Percentiles rank a stretch among this genome's conserved stretches.
Conservation (phyloP, 2,113 vertebrate species). For the Cranoglanis bouderius region DNA sequence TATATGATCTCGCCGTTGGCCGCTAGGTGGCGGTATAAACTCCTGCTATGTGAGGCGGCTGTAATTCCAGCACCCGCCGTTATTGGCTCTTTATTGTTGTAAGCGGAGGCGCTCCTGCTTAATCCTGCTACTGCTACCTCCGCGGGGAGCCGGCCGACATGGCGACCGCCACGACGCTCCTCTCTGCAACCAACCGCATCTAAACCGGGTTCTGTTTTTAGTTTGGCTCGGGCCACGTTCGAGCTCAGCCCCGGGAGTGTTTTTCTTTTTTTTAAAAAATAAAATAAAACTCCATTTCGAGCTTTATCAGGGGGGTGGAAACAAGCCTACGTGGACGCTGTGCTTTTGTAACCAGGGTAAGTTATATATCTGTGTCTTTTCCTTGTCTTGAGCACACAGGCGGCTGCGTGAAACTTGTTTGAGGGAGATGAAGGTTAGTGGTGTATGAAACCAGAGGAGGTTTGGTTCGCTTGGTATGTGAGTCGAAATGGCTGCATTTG, state of each 20-base stretch:
- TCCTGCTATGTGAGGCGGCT: background rate
- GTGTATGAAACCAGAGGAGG: background rate
- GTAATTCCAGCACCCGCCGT: constrained; percentile 13
- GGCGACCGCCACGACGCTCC: constrained; percentile 69
- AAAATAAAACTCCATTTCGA: no score
- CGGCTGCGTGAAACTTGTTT: constrained; percentile 71
- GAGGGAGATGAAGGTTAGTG: constrained; percentile 62
- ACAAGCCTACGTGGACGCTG: constrained; percentile 55
- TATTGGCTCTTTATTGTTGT: background rate
- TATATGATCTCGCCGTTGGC: background rate
- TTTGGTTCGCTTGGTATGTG: no score
- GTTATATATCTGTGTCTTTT: background rate
- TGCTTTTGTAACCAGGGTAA: constrained; percentile 34
- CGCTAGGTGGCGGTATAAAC: constrained; percentile 37
- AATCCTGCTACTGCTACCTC: constrained; percentile 60
- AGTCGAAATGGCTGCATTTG: background rate
- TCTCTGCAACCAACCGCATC: constrained; percentile 42
- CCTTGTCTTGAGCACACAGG: background rate
- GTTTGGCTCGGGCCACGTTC: background rate
- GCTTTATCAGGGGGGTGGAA: background rate
- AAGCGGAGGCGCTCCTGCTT: constrained; percentile 49
- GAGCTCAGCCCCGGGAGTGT: background rate
- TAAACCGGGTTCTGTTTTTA: constrained; percentile 51
- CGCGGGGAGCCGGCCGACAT: constrained; percentile 73
- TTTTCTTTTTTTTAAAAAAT: background rate